Evolutionary conservation across 2,888 invertebrate species (phyloP), one percentile per base, ranked within the genome.

Genomic region (Pinctada fucata): DNA sequence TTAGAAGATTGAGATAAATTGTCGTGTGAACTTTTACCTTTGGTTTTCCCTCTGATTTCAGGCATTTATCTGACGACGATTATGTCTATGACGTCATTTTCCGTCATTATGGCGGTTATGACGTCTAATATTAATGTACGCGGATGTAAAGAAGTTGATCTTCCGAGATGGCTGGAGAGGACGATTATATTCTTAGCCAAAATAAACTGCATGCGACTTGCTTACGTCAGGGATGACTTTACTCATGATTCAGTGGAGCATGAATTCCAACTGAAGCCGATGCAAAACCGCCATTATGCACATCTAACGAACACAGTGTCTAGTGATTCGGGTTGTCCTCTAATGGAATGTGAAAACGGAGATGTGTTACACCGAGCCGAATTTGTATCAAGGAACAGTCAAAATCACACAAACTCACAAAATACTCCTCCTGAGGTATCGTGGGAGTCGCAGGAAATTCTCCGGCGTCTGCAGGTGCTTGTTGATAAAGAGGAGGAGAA

Each of bases 31-130:
- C 31, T 31, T 31, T 31, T 31, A 31, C 31, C 31, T 31, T 31
- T 31, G 31, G 31, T 31, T 31, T 31, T 31, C 31, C 16, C 31
- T 5, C 47, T 45, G 66, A 45, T 69, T 69, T 49, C 67, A 92
- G 92, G 92, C 13, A 90, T 93, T 68, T 93, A 93, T 83, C 84
- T 93, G 69, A 93, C 91, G 63, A 87, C 90, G 16, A 90, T 91
- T 5, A 93, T 93, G 93, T 89, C 89, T 2, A 86, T 92, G 79
- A 92, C 92, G 6, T 92, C 92, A 45, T 67, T 92, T 8, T 92
- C 92, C 2, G 91, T 92, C 66, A 87, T 91, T 31, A 81, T 93
- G 64, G 92, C 92, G 1, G 93, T 93, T 3, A 76, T 91, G 67
- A 91, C 93, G 45, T 91, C 93, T 72, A 92, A 93, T 82, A 89